These are phyloP conservation scores for Cylindroiulus punctatus DNA, from an alignment of 2,888 invertebrate genomes.

Conservation along the genomic window DNA sequence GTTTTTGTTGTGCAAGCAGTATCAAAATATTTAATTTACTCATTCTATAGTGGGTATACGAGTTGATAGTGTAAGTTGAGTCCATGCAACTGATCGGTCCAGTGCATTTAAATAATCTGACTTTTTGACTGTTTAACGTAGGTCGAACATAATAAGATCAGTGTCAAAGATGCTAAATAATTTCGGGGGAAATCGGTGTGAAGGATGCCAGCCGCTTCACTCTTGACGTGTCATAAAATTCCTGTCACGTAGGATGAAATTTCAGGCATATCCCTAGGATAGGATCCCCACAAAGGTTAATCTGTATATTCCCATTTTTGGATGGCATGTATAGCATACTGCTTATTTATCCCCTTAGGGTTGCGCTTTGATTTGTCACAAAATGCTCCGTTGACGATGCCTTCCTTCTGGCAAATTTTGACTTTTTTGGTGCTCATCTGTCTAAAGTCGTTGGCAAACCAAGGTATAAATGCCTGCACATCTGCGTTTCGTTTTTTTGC, in stretches of 20 bases:
- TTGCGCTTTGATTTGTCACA: slow-evolving; percentile 33
- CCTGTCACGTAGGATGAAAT: not conserved
- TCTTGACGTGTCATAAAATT: slow-evolving; percentile 22
- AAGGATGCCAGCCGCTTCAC: not conserved
- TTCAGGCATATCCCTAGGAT: slow-evolving; percentile 21
- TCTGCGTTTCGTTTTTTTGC: not conserved
- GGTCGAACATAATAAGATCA: not conserved
- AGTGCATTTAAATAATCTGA: not conserved
- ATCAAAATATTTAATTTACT: no score
- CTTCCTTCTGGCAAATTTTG: slow-evolving; percentile 42
- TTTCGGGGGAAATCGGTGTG: not conserved
- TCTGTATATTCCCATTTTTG: slow-evolving; percentile 22
- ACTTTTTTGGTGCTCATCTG: slow-evolving; percentile 34
- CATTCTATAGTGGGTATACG: no score
- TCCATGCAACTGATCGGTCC: not conserved
- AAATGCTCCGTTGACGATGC: slow-evolving; percentile 34
- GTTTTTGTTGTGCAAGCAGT: no score
- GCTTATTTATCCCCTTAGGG: slow-evolving; percentile 27
- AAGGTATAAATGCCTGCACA: not conserved
- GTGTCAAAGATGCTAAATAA: not conserved
- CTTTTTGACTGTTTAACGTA: not conserved
- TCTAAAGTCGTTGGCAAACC: slow-evolving; percentile 31
- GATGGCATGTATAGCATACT: slow-evolving; percentile 1
- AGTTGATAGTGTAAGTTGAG: no score
- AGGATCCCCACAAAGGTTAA: slow-evolving; percentile 20